phyloP scores from a whole-genome alignment of 2,113 vertebrate genomes.

The Oncorhynchus tshawytscha region DNA sequence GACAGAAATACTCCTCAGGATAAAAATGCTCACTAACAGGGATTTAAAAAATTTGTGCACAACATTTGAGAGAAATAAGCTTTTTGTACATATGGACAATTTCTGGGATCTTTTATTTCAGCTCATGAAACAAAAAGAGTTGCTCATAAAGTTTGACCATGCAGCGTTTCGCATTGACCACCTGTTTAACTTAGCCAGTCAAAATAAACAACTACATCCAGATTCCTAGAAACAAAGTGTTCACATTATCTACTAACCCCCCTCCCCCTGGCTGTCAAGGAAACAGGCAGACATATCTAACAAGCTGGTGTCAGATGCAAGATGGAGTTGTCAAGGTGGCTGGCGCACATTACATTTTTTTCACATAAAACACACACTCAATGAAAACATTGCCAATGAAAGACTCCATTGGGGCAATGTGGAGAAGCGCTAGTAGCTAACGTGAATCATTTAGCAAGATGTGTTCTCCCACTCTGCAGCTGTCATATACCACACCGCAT shows the following conservation, averaged over 20 bases:
- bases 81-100: no score
- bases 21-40: no score
- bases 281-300: conserved; percentile 5
- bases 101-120: no score
- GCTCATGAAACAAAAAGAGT: no score
- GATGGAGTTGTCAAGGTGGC: conserved; percentile 56
- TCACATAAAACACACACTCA: conserved; percentile 62
- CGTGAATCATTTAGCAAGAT: conserved; percentile 69
- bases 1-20: no score
- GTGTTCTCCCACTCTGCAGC: conserved; percentile 63
- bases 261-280: not conserved
- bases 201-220: not conserved
- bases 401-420: conserved; percentile 59
- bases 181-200: not conserved
- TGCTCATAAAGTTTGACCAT: no score
- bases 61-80: no score
- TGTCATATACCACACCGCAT: conserved; percentile 63
- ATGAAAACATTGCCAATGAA: conserved; percentile 65
- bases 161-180: not conserved
- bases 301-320: conserved; percentile 38
- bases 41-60: no score
- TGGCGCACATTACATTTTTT: conserved; percentile 47
- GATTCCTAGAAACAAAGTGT: not conserved
- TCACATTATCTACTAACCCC: not conserved
- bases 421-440: conserved; percentile 54